Evolutionary conservation across 1,140 invertebrate species (phyloP), one percentile per base, ranked within the genome.

Genomic region (Glossosoma conforme): DNA sequence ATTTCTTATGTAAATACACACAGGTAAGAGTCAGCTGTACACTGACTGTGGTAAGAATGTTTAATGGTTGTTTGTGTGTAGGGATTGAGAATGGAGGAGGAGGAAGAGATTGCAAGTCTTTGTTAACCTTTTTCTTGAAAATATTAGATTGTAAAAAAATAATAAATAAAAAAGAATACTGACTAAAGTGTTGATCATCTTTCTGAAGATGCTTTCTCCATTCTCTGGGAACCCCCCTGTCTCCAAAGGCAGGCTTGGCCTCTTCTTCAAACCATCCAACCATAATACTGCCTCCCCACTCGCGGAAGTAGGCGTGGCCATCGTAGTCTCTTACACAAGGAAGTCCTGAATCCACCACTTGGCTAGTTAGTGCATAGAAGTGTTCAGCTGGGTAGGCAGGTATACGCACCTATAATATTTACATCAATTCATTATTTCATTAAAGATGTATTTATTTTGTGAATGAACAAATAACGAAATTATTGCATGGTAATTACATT

Each of bases 381-480:
- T 86, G 83, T 61, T 85, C 81, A 32, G 80, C 84, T 20, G 85
- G 78, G 67, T 86, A 84, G 4, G 80, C 77, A 9, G 85, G 85
- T 42, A 87, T 82, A 58, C 77, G 71, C 1, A 56, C 54, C 55
- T 58, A 43, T 28, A 42, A 19, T 40, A 36, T 15, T n/a, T n/a
- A n/a, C 6, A 28, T 8, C 6, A 28, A 28, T 28, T 28, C n/a
- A 8, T n/a, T 28, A 8, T n/a, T n/a, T n/a, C n/a, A n/a, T n/a
- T n/a, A n/a, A n/a, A n/a, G n/a, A n/a, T n/a, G n/a, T n/a, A n/a
- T n/a, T n/a, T n/a, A n/a, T n/a, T n/a, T n/a, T n/a, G n/a, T n/a
- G n/a, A n/a, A n/a, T n/a, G n/a, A n/a, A n/a, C n/a, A n/a, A n/a
- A n/a, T 9, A 8, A 37, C 8, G 17, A 37, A 13, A 37, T 6